Base-by-base conservation (phyloP, 1,140 invertebrate genomes). In the Halesus radiatus region DNA sequence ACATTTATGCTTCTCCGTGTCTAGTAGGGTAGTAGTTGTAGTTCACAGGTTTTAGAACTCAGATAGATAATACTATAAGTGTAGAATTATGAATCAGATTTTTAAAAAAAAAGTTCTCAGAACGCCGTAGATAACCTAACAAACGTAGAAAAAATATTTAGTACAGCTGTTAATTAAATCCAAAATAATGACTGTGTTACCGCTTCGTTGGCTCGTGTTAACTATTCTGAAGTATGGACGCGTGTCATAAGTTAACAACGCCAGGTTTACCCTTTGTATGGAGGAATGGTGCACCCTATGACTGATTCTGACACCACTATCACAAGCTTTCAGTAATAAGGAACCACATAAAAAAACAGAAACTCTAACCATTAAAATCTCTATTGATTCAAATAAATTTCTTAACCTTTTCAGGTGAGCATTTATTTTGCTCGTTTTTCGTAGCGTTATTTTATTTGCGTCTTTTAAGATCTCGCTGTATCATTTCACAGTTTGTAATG, bases 231-330 rank as follows among this genome's bases (percentile, higher is more conserved):
- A 64, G 60, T 64, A 16, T 64, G 23, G 23, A 64, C 60, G 60
- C 60, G 60, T 29, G 23, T 64, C 60, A 64, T 5, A 64, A 64
- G 60, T 64, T 64, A 16, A 23, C 60, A 18, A 64, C 60, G 0
- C 60, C 60, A 64, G 23, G 13, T 7, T 64, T 64, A 23, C 60
- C 60, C 60, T 64, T 64, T 64, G 23, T 64, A 29, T 15, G n/a
- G 23, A 13, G 60, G 15, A 29, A 64, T 64, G 60, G 15, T 3
- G 23, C 23, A 26, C 60, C 60, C 60, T 26, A 64, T 6, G 23
- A 2, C 60, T 26, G 18, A 26, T 64, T 64, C 60, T 29, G 54
- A 56, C 20, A 22, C 54, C 37, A 45, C 37, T 13, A 18, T n/a
- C 20, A 56, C 20, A 56, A 3, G 26, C 16, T 56, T 8, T 1